Evolutionary conservation across 1,140 invertebrate species (phyloP).

Genomic region (Scaptomyza montana): DNA sequence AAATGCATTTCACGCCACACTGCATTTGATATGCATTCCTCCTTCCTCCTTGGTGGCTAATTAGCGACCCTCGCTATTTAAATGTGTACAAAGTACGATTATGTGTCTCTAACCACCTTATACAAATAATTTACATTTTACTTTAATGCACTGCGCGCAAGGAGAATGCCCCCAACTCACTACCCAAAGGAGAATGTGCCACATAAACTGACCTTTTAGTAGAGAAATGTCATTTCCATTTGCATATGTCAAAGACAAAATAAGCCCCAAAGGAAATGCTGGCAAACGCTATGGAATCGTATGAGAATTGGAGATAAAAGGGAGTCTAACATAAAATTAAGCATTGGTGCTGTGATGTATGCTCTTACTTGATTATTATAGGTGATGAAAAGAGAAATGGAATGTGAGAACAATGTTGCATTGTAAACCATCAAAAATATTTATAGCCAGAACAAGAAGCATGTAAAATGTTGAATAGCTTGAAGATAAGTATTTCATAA

Average conservation of each 20-base stretch:
- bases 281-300: slow-evolving; percentile 13
- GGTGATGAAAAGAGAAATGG: no score
- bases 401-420: no score
- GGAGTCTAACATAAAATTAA: background rate
- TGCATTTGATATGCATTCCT: slow-evolving; percentile 26
- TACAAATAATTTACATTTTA: slow-evolving; percentile 51
- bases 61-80: slow-evolving; percentile 43
- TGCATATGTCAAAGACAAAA: slow-evolving; percentile 45
- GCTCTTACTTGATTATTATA: background rate
- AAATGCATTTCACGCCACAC: slow-evolving; percentile 58
- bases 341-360: background rate
- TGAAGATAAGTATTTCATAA: no score
- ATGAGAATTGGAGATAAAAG: background rate
- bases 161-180: slow-evolving; percentile 24
- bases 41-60: slow-evolving; percentile 16
- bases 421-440: no score
- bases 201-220: slow-evolving; percentile 43
- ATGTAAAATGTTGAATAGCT: no score
- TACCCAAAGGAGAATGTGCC: background rate
- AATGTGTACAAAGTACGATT: slow-evolving; percentile 22
- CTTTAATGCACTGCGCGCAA: slow-evolving; percentile 18
- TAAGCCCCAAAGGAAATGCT: slow-evolving; percentile 43
- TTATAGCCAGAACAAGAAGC: no score
- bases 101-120: background rate
- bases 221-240: slow-evolving; percentile 51